phyloP scores from a whole-genome alignment of 2,888 invertebrate genomes.

The Drosophila neonasuta region DNA sequence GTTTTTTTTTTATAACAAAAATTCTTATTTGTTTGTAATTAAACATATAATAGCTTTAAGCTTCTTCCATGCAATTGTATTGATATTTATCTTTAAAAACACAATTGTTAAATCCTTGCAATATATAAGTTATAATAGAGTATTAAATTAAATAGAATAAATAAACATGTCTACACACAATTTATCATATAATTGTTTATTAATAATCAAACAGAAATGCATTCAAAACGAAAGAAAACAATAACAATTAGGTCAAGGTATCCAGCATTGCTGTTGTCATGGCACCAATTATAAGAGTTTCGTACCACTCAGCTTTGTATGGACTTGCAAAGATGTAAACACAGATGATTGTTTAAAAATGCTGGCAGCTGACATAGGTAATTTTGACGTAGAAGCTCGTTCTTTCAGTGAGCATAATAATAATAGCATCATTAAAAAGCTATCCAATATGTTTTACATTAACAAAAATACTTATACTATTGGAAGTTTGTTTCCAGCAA shows the following conservation, averaged over 20 bases:
- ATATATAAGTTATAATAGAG: neutral
- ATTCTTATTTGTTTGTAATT: too few relatives aligned
- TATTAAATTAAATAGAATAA: too few relatives aligned
- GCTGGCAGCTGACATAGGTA: too few relatives aligned
- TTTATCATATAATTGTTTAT: neutral
- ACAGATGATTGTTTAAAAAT: neutral
- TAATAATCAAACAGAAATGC: neutral
- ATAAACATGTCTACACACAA: neutral
- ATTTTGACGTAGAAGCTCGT: too few relatives aligned
- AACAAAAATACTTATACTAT: too few relatives aligned
- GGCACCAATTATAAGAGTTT: neutral
- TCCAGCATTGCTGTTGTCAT: conserved; percentile 4
- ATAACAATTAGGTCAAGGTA: conserved; percentile 4
- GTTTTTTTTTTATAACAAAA: neutral
- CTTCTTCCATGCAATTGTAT: too few relatives aligned
- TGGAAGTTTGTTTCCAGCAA: neutral
- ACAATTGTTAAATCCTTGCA: neutral
- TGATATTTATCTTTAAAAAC: too few relatives aligned
- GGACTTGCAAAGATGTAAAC: neutral
- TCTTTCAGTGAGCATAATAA: too few relatives aligned
- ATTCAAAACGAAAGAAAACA: neutral
- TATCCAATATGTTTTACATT: too few relatives aligned
- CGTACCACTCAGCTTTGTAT: conserved; percentile 13
- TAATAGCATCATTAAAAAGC: too few relatives aligned
- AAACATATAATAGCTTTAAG: too few relatives aligned